These are phyloP conservation scores for Nemapogon koenigi DNA, from an alignment of 2,888 invertebrate species.

Conservation along the genomic window DNA sequence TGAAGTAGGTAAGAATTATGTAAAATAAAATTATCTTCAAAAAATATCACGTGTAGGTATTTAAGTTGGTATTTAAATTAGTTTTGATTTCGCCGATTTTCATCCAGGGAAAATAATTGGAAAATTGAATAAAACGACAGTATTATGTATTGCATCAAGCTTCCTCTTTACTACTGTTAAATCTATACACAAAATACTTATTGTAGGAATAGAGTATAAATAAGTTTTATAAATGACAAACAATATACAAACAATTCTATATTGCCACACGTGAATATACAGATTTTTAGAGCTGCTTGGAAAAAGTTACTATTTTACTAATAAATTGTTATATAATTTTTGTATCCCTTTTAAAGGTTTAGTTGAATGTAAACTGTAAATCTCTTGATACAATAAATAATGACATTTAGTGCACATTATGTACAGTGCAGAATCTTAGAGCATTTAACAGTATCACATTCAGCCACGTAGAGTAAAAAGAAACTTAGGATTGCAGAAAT, in stretches of 20 bases:
- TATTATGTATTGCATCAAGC: conserved; percentile 3
- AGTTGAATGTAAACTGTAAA: background rate
- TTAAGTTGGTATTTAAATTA: no score
- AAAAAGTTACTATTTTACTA: background rate
- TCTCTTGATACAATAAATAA: conserved; percentile 29
- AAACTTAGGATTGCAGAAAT: no score
- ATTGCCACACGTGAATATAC: background rate
- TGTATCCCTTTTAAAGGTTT: conserved; percentile 31
- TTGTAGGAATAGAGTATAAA: background rate
- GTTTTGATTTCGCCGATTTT: no score
- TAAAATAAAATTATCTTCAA: no score
- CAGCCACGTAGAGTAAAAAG: no score
- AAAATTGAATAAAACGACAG: background rate
- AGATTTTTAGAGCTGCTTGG: background rate
- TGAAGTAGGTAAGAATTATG: no score
- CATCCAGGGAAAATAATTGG: no score
- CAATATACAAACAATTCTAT: background rate
- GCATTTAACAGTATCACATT: no score
- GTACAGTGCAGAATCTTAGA: conserved; percentile 47
- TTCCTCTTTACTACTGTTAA: background rate
- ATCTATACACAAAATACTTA: background rate
- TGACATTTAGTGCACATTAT: conserved; percentile 34
- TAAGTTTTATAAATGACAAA: background rate
- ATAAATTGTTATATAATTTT: conserved; percentile 19
- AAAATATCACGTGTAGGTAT: no score